A percentile compares a stretch with the other conserved stretches of the same genome.
Conservation (phyloP, 2,888 invertebrate genomes). For the Drosophila nigricruria region DNA sequence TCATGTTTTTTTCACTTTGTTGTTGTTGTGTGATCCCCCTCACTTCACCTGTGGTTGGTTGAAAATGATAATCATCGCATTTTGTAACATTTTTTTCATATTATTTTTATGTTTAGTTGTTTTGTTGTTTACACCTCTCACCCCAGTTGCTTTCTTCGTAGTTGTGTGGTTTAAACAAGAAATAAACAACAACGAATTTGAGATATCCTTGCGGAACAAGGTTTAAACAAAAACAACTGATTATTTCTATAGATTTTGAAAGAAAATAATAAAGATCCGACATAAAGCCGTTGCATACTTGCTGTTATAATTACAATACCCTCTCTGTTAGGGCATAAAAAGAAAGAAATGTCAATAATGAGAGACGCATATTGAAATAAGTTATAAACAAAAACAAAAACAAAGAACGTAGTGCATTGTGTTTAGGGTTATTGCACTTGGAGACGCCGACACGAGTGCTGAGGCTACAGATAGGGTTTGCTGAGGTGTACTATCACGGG, state of each 20-base stretch:
- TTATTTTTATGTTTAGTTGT: conserved; percentile 16
- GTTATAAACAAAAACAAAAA: conserved; percentile 19
- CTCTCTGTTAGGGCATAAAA: not conserved
- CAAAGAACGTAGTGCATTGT: conserved; percentile 34
- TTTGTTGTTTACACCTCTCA: conserved; percentile 50
- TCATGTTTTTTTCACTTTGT: conserved; percentile 28
- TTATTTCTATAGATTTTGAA: not conserved
- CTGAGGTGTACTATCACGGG: conserved; percentile 19
- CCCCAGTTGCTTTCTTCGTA: conserved; percentile 60
- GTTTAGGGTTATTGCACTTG: conserved; percentile 68
- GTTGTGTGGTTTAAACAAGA: not conserved
- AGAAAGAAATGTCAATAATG: conserved; percentile 18
- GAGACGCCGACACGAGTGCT: conserved; percentile 23
- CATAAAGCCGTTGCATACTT: not conserved
- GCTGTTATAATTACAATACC: conserved; percentile 2
- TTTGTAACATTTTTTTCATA: conserved; percentile 56
- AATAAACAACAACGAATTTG: not conserved
- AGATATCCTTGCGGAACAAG: not conserved
- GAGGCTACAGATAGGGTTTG: not conserved
- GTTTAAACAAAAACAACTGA: not conserved
- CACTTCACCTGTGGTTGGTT: conserved; percentile 22
- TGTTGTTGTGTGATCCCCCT: conserved; percentile 12
- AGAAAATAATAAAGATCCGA: not conserved
- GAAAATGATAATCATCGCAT: conserved; percentile 62
- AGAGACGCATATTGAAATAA: conserved; percentile 28